These are phyloP conservation scores for Cryptoprocta ferox DNA, from an alignment of 2,797 vertebrate genomes.

Conservation along the genomic window DNA sequence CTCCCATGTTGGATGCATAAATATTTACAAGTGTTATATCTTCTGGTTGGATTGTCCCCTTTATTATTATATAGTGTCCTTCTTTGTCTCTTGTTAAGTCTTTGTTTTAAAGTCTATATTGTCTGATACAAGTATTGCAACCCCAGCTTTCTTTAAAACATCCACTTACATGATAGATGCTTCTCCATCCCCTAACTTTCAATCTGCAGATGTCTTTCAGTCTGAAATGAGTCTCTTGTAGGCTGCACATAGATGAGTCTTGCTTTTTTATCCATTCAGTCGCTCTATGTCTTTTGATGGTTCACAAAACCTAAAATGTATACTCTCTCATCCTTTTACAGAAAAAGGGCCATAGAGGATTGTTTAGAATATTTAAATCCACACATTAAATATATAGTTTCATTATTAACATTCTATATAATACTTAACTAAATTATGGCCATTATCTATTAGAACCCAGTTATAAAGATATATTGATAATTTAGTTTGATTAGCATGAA, in stretches of 20 bases:
- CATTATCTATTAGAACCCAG: slow-evolving; percentile 50
- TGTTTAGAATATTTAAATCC: slow-evolving; percentile 66
- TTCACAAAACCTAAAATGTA: neutral
- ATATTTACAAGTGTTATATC: neutral
- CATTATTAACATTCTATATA: slow-evolving; percentile 54
- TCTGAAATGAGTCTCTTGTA: neutral
- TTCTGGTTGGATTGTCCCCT: neutral
- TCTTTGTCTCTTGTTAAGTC: neutral
- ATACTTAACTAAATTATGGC: slow-evolving; percentile 48
- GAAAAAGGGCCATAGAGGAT: neutral
- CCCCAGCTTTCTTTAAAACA: neutral
- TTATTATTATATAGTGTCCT: neutral
- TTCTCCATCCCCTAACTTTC: neutral
- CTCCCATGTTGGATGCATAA: neutral
- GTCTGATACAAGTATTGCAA: neutral
- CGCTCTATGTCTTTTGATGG: neutral
- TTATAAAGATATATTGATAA: slow-evolving; percentile 63
- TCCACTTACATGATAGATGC: neutral
- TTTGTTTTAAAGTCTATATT: neutral
- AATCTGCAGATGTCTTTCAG: neutral
- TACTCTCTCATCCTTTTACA: neutral
- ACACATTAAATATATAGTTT: slow-evolving; percentile 66
- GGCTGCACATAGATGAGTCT: neutral
- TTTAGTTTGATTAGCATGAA: slow-evolving; percentile 67
- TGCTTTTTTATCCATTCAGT: neutral